Conservation (phyloP, 1,140 invertebrate species). For the Trissolcus basalis region DNA sequence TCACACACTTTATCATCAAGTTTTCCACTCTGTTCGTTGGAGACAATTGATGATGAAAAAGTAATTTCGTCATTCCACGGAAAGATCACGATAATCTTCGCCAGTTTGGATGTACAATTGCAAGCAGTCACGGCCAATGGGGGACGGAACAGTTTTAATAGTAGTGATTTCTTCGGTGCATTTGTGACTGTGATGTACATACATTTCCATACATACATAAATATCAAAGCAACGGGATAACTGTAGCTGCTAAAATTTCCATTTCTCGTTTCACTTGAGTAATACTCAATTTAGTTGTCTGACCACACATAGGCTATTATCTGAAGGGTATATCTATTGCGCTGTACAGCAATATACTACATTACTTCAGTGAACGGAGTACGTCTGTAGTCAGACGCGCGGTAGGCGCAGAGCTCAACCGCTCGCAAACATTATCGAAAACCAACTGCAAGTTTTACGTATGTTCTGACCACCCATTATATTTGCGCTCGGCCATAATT, state of each 20-base stretch:
- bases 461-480: conserved; percentile 20
- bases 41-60: too few relatives aligned
- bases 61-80: too few relatives aligned
- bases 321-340: conserved; percentile 57
- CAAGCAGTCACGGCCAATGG: too few relatives aligned
- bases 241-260: conserved; percentile 55
- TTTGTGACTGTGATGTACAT: conserved; percentile 53
- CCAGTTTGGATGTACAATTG: too few relatives aligned
- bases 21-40: not conserved
- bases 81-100: not conserved
- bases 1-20: not conserved
- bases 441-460: conserved; percentile 36
- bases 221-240: conserved; percentile 55
- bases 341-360: conserved; percentile 32
- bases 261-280: conserved; percentile 59
- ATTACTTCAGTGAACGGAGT: conserved; percentile 31
- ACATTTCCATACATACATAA: conserved; percentile 56
- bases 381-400: conserved; percentile 35
- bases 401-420: conserved; percentile 28
- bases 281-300: conserved; percentile 60
- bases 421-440: conserved; percentile 27
- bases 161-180: conserved; percentile 48
- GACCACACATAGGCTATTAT: conserved; percentile 57
- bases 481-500: conserved; percentile 19
- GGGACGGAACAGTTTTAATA: conserved; percentile 29